phyloP scores from a whole-genome alignment of 2,797 vertebrate genomes.

The Emys orbicularis region DNA sequence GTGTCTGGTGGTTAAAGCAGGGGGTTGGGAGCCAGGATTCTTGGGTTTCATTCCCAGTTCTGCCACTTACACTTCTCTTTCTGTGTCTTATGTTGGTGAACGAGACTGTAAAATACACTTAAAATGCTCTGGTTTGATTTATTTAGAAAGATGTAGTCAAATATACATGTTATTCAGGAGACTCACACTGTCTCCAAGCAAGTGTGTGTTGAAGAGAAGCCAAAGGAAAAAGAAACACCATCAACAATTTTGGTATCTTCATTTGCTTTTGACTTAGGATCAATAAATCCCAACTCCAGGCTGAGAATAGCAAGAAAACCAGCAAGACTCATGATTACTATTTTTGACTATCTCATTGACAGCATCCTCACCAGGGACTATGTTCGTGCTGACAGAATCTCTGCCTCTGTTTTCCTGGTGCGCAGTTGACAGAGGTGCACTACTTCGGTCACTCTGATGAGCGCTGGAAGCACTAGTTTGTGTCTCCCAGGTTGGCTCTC shows the following conservation, averaged over 20 bases:
- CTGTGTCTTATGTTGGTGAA: neutral
- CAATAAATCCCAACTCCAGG: neutral
- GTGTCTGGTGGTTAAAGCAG: neutral
- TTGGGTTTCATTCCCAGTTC: neutral
- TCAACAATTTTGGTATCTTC: neutral
- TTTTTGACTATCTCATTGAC: neutral
- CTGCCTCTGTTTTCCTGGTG: neutral
- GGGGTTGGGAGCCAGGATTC: neutral
- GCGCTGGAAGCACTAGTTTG: neutral
- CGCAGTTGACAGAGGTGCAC: neutral
- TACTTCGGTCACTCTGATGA: neutral
- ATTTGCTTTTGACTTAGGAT: neutral
- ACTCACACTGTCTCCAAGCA: neutral
- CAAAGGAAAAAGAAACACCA: neutral
- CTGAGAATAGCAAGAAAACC: neutral
- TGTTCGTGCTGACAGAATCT: neutral
- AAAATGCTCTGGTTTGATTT: no score
- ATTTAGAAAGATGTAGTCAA: neutral
- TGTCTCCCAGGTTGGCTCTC: neutral
- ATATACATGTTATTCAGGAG: neutral
- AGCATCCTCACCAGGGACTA: neutral
- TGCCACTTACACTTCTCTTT: neutral
- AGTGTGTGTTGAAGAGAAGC: neutral
- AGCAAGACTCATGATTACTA: rapidly evolving
- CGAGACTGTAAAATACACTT: neutral